phyloP scores from a whole-genome alignment of 1,140 invertebrate species.

The Galleria mellonella region DNA sequence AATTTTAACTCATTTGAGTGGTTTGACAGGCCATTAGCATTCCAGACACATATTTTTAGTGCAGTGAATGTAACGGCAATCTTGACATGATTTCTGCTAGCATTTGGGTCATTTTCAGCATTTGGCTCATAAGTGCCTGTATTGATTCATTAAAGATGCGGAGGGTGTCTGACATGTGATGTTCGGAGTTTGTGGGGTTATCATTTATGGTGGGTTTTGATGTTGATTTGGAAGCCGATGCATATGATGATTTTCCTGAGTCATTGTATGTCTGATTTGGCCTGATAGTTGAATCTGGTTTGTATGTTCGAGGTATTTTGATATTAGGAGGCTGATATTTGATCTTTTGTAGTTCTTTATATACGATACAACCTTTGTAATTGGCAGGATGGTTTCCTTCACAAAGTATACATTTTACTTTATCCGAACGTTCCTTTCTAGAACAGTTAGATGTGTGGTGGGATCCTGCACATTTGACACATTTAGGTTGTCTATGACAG shows the following conservation, averaged over 20 bases:
- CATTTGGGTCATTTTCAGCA: background rate
- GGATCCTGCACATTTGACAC: conserved; percentile 37
- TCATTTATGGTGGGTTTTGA: background rate
- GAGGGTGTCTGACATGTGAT: background rate
- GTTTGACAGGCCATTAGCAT: conserved; percentile 18
- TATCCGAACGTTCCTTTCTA: background rate
- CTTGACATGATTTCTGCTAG: background rate
- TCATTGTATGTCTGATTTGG: too few relatives aligned
- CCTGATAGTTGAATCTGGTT: too few relatives aligned
- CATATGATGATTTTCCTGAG: too few relatives aligned
- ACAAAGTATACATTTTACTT: conserved; percentile 3
- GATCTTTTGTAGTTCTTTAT: conserved; percentile 9
- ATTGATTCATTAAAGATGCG: background rate
- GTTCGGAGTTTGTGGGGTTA: background rate
- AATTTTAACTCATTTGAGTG: conserved; percentile 11
- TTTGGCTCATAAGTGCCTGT: conserved; percentile 1
- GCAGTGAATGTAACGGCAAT: conserved; percentile 5
- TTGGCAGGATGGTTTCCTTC: conserved; percentile 14
- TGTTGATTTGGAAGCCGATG: too few relatives aligned
- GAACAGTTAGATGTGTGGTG: conserved; percentile 15
- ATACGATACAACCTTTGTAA: conserved; percentile 20
- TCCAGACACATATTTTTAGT: conserved; percentile 10
- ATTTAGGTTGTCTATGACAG: conserved; percentile 24
- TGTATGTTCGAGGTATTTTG: too few relatives aligned
- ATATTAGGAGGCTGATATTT: background rate